Conservation (phyloP, 2,888 invertebrate genomes). For the Cephus pulcher region DNA sequence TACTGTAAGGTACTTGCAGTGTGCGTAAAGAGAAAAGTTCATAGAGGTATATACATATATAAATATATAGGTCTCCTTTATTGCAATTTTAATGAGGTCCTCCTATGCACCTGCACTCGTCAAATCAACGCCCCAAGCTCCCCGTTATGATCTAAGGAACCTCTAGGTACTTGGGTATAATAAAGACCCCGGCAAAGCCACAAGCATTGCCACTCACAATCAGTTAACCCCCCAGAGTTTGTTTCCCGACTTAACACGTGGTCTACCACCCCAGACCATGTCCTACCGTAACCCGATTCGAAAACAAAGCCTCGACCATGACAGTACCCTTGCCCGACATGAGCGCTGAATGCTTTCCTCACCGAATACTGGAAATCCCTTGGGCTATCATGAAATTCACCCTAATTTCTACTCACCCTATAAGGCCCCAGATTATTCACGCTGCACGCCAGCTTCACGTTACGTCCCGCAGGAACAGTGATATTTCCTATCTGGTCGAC, state of each 20-base stretch:
- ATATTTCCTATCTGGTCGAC: conserved; percentile 91
- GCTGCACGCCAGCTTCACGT: conserved; percentile 88
- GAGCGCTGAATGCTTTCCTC: not conserved
- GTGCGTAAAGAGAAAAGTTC: not conserved
- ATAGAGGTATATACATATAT: not conserved
- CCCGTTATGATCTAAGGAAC: not conserved
- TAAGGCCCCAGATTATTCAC: conserved; percentile 92
- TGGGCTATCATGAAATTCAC: not conserved
- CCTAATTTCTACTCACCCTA: conserved; percentile 75
- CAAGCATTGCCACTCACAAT: not conserved
- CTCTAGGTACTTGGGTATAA: not conserved
- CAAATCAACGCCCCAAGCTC: conserved; percentile 30
- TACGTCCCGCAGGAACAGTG: conserved; percentile 90
- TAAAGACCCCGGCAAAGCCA: not conserved
- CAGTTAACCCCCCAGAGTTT: not conserved
- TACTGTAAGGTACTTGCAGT: not conserved
- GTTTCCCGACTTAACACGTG: not conserved
- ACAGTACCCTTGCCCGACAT: not conserved
- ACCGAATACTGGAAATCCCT: not conserved
- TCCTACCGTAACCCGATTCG: not conserved
- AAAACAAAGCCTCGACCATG: not conserved
- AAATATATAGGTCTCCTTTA: not conserved
- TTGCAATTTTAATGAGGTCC: conserved; percentile 52
- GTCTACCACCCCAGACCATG: not conserved
- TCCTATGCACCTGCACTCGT: conserved; percentile 51